Evolutionary conservation across 1,140 invertebrate species (phyloP).

Genomic region (Drosophila miranda): DNA sequence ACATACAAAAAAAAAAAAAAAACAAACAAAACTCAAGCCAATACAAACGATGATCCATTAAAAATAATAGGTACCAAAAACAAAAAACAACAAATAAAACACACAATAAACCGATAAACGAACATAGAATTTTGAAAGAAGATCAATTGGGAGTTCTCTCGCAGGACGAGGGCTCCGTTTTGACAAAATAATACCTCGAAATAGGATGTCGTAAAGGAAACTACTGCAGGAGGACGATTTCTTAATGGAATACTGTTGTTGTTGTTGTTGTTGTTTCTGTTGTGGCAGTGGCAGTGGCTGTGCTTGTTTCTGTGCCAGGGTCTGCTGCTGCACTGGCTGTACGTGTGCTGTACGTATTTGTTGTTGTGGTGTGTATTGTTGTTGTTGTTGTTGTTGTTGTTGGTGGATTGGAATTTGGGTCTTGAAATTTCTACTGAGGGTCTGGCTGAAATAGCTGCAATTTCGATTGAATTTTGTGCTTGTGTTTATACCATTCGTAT

Average conservation of each 20-base stretch:
- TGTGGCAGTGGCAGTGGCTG: slow-evolving; percentile 43
- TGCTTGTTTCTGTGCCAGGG: slow-evolving; percentile 35
- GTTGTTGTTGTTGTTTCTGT: slow-evolving; percentile 48
- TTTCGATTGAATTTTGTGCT: slow-evolving; percentile 40
- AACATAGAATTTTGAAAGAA: slow-evolving; percentile 61
- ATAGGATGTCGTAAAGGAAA: slow-evolving; percentile 82
- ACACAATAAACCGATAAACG: slow-evolving; percentile 38
- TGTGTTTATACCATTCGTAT: slow-evolving; percentile 71
- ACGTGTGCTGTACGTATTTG: slow-evolving; percentile 58
- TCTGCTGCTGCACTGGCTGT: slow-evolving; percentile 43
- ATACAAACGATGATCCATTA: slow-evolving; percentile 23
- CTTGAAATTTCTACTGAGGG: slow-evolving; percentile 78
- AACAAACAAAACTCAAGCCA: slow-evolving; percentile 24
- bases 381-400: slow-evolving; percentile 61
- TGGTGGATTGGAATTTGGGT: slow-evolving; percentile 75
- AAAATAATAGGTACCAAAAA: neutral
- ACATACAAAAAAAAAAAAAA: slow-evolving; percentile 3
- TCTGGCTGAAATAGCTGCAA: slow-evolving; percentile 66
- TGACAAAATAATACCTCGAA: slow-evolving; percentile 81
- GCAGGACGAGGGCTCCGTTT: slow-evolving; percentile 39
- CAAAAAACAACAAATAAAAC: neutral
- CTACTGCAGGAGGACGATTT: slow-evolving; percentile 83
- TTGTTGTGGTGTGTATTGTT: slow-evolving; percentile 59
- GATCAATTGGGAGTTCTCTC: slow-evolving; percentile 30
- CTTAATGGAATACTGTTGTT: slow-evolving; percentile 78